These are phyloP conservation scores for Oreochromis spilurus DNA, from an alignment of 2,113 vertebrate genomes.

Conservation along the genomic window DNA sequence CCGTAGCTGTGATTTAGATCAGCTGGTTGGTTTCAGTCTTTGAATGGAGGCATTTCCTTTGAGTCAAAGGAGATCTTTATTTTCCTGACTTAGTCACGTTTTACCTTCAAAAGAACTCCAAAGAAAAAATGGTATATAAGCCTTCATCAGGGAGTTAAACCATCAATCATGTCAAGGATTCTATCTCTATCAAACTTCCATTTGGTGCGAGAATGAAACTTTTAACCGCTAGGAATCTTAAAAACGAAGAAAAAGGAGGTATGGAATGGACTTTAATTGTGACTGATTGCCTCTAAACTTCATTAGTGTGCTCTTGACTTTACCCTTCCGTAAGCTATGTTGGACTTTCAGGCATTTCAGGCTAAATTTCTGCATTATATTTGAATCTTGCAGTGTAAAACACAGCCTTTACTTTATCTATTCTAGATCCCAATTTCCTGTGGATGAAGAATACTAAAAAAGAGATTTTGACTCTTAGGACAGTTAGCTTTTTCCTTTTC, in stretches of 20 bases:
- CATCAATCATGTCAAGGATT: background rate
- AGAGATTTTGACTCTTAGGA: background rate
- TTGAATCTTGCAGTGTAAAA: background rate
- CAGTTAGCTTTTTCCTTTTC: background rate
- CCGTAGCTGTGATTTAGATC: background rate
- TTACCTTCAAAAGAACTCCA: background rate
- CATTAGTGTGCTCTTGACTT: background rate
- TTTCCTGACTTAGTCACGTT: background rate
- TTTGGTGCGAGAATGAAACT: background rate
- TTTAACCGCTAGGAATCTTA: background rate
- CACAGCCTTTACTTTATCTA: background rate
- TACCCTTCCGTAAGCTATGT: background rate
- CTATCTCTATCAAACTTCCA: background rate
- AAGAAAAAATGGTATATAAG: background rate
- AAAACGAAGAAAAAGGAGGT: background rate
- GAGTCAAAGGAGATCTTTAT: background rate
- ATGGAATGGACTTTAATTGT: background rate
- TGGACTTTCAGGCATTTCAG: background rate
- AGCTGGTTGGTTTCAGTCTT: background rate
- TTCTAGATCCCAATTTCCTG: background rate
- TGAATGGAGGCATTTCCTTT: background rate
- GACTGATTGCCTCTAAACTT: background rate
- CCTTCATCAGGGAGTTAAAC: background rate
- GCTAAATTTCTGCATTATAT: background rate
- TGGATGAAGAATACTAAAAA: background rate